These are phyloP conservation scores for Gila robusta DNA, from an alignment of 2,797 vertebrate genomes.

Conservation along the genomic window DNA sequence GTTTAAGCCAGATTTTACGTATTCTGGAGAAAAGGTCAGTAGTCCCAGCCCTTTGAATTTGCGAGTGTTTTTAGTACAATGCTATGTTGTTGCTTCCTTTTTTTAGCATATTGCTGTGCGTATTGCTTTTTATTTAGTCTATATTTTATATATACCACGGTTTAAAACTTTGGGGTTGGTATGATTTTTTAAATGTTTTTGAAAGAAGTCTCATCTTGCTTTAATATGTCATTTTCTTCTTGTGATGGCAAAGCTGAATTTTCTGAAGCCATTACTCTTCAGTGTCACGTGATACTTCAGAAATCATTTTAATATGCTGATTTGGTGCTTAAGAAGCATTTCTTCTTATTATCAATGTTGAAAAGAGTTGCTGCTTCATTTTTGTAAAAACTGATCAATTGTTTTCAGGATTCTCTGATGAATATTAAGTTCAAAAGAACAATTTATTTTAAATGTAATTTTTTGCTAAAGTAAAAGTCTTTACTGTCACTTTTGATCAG, in stretches of 20 bases:
- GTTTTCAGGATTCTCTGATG: not conserved
- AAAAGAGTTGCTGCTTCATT: not conserved
- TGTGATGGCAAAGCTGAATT: not conserved
- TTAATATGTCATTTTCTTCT: too few species aligned
- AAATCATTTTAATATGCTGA: not conserved
- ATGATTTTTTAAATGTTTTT: not conserved
- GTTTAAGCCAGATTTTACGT: not conserved
- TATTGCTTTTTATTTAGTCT: not conserved
- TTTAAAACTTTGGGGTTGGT: not conserved
- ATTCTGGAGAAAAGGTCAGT: not conserved
- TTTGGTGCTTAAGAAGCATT: not conserved
- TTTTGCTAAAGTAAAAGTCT: not conserved
- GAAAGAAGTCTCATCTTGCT: not conserved
- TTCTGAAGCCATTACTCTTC: not conserved
- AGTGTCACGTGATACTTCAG: not conserved
- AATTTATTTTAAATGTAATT: not conserved
- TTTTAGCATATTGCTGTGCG: not conserved
- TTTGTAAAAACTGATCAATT: not conserved
- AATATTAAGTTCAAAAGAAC: not conserved
- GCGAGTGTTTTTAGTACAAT: not conserved
- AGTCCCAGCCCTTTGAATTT: not conserved
- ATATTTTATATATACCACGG: not conserved
- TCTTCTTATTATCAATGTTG: not conserved
- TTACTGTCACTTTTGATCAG: not conserved
- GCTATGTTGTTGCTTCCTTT: not conserved